Evolutionary conservation across 1,140 invertebrate species (phyloP), one percentile per base, ranked within the genome.

Genomic region (Cyphomyrmex costatus): DNA sequence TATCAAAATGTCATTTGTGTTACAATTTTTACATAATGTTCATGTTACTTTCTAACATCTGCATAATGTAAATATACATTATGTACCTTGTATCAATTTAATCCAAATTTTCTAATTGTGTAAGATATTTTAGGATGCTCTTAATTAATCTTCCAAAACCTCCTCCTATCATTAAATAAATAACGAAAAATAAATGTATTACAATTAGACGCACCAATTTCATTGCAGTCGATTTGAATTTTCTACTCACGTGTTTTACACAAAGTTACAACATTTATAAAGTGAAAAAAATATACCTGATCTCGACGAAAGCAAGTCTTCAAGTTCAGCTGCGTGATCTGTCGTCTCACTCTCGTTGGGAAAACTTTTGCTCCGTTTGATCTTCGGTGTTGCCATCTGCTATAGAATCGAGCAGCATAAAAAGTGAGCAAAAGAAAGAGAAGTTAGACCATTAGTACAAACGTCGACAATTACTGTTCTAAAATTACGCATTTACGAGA

Each of bases 311-410:
- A 94, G 88, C 70, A 94, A 87, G 76, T 94, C 94, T 84, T 93
- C 91, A 70, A 94, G 87, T 42, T 93, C 92, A 58, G 92, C 87
- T 14, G 78, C 89, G 24, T 90, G 92, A 70, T 93, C 92, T 30
- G 91, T 91, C 53, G 92, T 92, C 21, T 94, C 93, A 76, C 89
- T 93, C 86, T 93, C 93, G 66, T 93, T 92, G 66, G 94, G 93
- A 66, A 94, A 91, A 86, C 94, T 94, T 89, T 90, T 90, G 86
- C 93, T 94, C 42, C 94, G 92, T 82, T 90, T 93, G 60, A 94
- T 92, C 82, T 92, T 92, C 78, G 93, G 91, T 19, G 93, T 90
- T 84, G 92, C 90, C 86, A 86, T 93, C 93, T 94, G 92, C 71
- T 80, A 53, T 56, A 30, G 30, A 63, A 84, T 78, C 71, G 84